Base-by-base conservation (phyloP, 1,140 invertebrate species). In the Solen grandis region DNA sequence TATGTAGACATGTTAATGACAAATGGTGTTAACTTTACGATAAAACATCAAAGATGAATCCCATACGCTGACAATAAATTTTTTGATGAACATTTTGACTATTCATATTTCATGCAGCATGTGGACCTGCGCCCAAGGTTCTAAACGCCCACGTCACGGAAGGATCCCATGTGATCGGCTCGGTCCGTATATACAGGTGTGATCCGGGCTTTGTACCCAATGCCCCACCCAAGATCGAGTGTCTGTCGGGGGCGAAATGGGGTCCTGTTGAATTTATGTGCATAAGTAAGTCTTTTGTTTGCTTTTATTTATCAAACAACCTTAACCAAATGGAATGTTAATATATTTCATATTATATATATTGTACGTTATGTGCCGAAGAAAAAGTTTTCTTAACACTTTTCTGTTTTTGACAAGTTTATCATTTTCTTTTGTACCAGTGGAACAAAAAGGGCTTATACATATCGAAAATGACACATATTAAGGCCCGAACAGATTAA, bases 161-260 rank as follows among this genome's bases (percentile, higher is more conserved):
- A 4, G 76, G 76, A 0, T 14, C 13, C 14, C 36, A 69, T n/a
- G 25, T 27, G 22, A 8, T 79, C 19, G 55, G 65, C 31, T 27
- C 66, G 5, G 22, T 60, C 8, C 55, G 76, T 22, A 41, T 16
- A 62, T 79, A 79, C 38, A 54, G 16, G 1, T 79, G 76, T 62
- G 25, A 38, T n/a, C n/a, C 31, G 33, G 76, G 76, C 2, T 62
- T 33, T n/a, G 66, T 70, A 29, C 76, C 66, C 19, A 31, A 60
- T 14, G 19, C 13, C 22, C 22, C 41, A 5, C 76, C 76, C 60
- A 52, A 10, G 2, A 70, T 70, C 5, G 36, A 31, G 38, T 79
- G 76, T 69, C 16, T 69, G 27, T 5, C 27, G 33, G 36, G 29
- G 16, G 63, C 76, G 29, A 38, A 36, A 25, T 79, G 76, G 76